Conservation (phyloP, 2,888 invertebrate species). For the Odontocerum albicorne region DNA sequence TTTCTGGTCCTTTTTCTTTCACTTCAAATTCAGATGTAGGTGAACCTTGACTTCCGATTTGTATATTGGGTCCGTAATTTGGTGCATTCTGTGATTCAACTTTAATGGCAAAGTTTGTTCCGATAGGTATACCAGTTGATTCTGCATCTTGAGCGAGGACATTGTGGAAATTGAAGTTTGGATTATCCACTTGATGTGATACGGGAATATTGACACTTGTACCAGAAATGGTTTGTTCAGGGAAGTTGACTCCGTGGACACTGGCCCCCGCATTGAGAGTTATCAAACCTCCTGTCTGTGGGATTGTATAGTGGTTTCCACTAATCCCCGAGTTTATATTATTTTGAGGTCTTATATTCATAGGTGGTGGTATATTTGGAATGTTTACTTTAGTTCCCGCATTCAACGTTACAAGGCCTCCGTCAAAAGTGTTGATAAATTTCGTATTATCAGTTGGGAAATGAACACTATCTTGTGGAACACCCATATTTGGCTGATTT, state of each 20-base stretch:
- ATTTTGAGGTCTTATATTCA: constrained; percentile 18
- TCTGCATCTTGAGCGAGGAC: too few species aligned
- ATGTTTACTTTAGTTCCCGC: constrained; percentile 35
- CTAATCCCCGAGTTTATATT: constrained; percentile 13
- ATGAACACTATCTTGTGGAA: constrained; percentile 16
- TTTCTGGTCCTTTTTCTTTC: constrained; percentile 39
- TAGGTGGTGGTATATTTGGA: constrained; percentile 16
- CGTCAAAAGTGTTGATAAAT: constrained; percentile 31
- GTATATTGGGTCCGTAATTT: constrained; percentile 44
- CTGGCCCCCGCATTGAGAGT: constrained; percentile 35
- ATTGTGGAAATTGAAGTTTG: constrained; percentile 27
- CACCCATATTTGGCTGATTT: constrained; percentile 7
- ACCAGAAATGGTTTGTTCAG: constrained; percentile 33
- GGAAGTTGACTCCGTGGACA: constrained; percentile 30
- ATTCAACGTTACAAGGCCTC: constrained; percentile 33
- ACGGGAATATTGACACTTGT: constrained; percentile 23
- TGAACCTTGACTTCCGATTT: constrained; percentile 40
- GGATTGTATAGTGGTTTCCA: constrained; percentile 27
- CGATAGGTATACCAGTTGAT: constrained; percentile 51
- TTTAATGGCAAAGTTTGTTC: constrained; percentile 55
- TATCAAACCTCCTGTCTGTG: constrained; percentile 33
- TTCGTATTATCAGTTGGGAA: constrained; percentile 22
- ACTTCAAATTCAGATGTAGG: constrained; percentile 27
- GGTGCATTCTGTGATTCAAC: constrained; percentile 50
- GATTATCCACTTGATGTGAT: constrained; percentile 17